phyloP scores from a whole-genome alignment of 2,797 vertebrate genomes.

The Cygnus olor region DNA sequence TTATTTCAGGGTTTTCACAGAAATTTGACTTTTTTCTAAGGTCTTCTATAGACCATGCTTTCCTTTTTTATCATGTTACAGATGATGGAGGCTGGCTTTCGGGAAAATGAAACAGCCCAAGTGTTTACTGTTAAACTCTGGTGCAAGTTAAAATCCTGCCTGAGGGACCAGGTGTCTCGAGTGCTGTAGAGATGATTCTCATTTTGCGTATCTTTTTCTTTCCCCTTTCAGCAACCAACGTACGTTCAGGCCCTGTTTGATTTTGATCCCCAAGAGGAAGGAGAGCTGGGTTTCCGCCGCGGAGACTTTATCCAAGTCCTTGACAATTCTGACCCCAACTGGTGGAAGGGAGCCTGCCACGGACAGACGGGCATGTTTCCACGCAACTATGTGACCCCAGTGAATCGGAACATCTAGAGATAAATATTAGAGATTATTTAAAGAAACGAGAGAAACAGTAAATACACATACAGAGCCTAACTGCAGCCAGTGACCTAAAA shows the following conservation, averaged over 20 bases:
- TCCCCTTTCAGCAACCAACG: constrained; percentile 87
- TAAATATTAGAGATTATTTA: constrained; percentile 79
- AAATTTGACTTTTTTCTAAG: neutral
- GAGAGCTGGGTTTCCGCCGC: constrained; percentile 95
- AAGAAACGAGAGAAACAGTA: constrained; percentile 76
- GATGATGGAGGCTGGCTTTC: neutral
- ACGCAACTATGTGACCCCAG: constrained; percentile 97
- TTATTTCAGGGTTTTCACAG: neutral
- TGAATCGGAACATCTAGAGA: constrained; percentile 95
- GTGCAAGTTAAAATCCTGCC: neutral
- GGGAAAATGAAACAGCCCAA: neutral
- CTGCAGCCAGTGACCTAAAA: constrained; percentile 76
- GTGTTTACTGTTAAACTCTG: neutral
- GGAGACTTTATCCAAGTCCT: constrained; percentile 98
- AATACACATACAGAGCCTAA: constrained; percentile 73
- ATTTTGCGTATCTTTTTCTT: neutral
- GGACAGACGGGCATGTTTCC: constrained; percentile 99
- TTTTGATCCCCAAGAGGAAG: constrained; percentile 98
- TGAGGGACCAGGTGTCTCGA: neutral
- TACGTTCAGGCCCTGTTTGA: constrained; percentile 98
- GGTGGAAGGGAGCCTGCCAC: constrained; percentile 98
- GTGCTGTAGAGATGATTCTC: neutral
- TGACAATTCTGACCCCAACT: constrained; percentile 96
- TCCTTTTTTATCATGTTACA: neutral
- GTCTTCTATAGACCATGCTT: neutral